A percentile compares a stretch with the other conserved stretches of the same genome.
These are phyloP conservation scores for Galemys pyrenaicus DNA, from an alignment of 2,113 vertebrate genomes.

Conservation along the genomic window DNA sequence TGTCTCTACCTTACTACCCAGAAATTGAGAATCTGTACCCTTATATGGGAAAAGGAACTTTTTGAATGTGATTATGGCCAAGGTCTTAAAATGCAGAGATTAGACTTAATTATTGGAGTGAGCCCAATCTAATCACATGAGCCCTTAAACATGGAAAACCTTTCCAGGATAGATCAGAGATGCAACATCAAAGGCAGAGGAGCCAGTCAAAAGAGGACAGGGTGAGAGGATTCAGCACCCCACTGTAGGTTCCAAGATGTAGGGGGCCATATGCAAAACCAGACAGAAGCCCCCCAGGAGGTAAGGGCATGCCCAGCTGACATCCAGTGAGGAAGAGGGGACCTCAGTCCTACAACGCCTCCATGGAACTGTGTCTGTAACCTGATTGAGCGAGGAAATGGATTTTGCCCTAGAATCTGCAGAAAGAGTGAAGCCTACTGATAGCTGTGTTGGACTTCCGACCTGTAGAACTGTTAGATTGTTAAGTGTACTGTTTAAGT, in stretches of 20 bases:
- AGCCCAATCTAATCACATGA: background rate
- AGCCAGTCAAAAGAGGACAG: background rate
- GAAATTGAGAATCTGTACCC: background rate
- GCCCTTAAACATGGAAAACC: background rate
- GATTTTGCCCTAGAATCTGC: too few relatives aligned
- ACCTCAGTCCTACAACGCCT: background rate
- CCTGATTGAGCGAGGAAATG: background rate
- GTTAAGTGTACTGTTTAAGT: background rate
- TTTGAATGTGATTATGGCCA: background rate
- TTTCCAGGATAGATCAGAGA: background rate
- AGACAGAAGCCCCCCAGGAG: background rate
- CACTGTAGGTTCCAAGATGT: background rate
- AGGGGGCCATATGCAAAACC: rapidly evolving
- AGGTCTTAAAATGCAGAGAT: background rate
- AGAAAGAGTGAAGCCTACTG: background rate
- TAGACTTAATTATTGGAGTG: background rate
- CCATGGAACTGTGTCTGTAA: background rate
- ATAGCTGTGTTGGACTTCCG: background rate
- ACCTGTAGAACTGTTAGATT: background rate
- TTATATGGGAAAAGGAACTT: background rate
- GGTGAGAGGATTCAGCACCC: background rate
- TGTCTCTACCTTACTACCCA: background rate
- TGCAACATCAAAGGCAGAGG: background rate
- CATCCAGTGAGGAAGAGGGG: rapidly evolving
- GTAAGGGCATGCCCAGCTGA: background rate